Conservation (phyloP, 1,140 invertebrate genomes). For the Popillia japonica region DNA sequence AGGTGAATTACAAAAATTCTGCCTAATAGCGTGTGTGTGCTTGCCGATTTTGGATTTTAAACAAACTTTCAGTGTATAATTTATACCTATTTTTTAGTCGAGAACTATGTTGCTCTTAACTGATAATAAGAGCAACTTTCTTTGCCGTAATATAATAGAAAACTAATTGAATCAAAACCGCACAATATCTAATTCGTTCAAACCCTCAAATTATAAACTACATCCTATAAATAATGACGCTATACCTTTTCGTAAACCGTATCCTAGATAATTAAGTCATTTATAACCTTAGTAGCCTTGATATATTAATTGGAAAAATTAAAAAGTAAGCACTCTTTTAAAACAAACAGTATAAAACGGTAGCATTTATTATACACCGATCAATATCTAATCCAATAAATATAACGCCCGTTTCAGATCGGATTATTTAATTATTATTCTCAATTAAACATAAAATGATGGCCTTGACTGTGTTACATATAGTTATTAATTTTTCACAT, state of each 20-base stretch:
- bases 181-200: no score
- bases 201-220: not conserved
- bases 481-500: conserved; percentile 24
- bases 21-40: no score
- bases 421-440: conserved; percentile 25
- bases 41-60: no score
- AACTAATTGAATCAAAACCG: no score
- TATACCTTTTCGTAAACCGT: not conserved
- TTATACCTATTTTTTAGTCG: no score
- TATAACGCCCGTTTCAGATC: conserved; percentile 9
- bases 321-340: conserved; percentile 17
- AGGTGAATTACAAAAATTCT: no score
- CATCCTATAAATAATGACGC: not conserved
- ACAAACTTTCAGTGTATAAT: no score
- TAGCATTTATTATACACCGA: not conserved
- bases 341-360: not conserved
- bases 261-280: not conserved
- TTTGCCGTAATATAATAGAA: no score
- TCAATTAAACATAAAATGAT: conserved; percentile 1
- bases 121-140: no score
- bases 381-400: conserved; percentile 31
- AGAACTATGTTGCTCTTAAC: no score
- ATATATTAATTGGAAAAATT: not conserved
- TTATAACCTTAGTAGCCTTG: conserved; percentile 17
- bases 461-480: conserved; percentile 31